These are phyloP conservation scores for Saccostrea glomerata DNA, from an alignment of 1,140 invertebrate genomes.

Conservation along the genomic window DNA sequence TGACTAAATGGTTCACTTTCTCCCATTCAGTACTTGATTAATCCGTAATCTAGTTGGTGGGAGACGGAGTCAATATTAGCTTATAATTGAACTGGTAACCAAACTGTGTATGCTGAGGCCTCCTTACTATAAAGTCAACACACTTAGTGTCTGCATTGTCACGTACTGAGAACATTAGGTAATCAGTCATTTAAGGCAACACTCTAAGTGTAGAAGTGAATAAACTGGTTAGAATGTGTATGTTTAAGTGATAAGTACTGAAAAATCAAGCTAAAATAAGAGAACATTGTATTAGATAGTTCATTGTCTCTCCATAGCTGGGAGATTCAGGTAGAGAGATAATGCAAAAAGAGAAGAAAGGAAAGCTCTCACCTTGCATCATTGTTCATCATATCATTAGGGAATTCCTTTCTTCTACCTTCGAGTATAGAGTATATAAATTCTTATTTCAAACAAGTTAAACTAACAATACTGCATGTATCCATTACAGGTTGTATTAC, in stretches of 20 bases:
- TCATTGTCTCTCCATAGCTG: not conserved
- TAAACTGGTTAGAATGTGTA: slow-evolving; percentile 6
- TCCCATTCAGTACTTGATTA: not conserved
- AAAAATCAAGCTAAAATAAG: not conserved
- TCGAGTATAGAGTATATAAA: not conserved
- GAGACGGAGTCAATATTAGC: slow-evolving; percentile 29
- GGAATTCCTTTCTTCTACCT: not conserved
- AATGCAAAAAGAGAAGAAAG: not conserved
- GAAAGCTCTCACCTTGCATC: not conserved
- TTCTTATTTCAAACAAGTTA: not conserved
- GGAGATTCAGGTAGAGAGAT: not conserved
- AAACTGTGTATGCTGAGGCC: not conserved
- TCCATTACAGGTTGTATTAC: not conserved
- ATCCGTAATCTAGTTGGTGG: not conserved
- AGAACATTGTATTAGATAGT: not conserved
- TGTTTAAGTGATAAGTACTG: not conserved
- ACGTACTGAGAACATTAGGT: not conserved
- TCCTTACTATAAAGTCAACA: slow-evolving; percentile 2
- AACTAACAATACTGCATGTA: not conserved
- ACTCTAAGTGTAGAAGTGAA: slow-evolving; percentile 4
- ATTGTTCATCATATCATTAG: not conserved
- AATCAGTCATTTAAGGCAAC: not conserved
- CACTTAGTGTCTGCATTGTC: not conserved
- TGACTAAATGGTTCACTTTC: not conserved
- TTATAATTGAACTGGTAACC: not conserved